These are phyloP conservation scores for Drosophila willistoni DNA, from an alignment of 1,140 invertebrate genomes.

Conservation along the genomic window DNA sequence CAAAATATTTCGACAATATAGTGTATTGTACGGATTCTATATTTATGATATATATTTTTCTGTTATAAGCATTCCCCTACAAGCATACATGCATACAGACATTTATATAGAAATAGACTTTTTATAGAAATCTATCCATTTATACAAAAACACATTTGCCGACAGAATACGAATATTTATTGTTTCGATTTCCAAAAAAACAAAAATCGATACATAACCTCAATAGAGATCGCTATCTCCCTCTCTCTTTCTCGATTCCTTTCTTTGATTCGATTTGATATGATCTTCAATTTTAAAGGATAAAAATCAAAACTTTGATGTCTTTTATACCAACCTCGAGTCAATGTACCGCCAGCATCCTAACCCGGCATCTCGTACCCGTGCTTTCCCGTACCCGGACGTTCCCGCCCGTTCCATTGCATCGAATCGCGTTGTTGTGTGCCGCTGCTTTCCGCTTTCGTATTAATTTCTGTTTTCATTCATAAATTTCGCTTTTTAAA, in stretches of 20 bases:
- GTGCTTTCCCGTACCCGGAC: neutral
- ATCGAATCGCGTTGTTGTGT: conserved; percentile 11
- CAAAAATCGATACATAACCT: neutral
- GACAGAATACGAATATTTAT: conserved; percentile 9
- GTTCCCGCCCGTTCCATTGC: neutral
- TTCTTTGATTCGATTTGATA: neutral
- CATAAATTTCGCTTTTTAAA: conserved; percentile 59
- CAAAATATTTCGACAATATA: conserved; percentile 17
- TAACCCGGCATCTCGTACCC: neutral
- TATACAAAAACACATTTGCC: conserved; percentile 6
- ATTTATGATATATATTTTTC: conserved; percentile 21
- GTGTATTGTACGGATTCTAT: conserved; percentile 18
- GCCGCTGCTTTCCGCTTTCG: conserved; percentile 25
- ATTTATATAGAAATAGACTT: neutral
- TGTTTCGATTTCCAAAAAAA: conserved; percentile 1
- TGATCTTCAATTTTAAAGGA: neutral
- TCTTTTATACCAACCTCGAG: conserved; percentile 2
- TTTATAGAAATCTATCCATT: conserved; percentile 4
- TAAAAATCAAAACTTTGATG: neutral
- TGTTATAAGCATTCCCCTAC: conserved; percentile 2
- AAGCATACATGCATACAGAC: neutral
- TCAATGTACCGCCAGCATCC: conserved; percentile 17
- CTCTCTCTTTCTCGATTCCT: neutral
- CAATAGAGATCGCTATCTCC: neutral
- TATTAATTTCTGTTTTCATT: conserved; percentile 58